Conservation (phyloP, 2,113 vertebrate species). For the Labeo rohita region DNA sequence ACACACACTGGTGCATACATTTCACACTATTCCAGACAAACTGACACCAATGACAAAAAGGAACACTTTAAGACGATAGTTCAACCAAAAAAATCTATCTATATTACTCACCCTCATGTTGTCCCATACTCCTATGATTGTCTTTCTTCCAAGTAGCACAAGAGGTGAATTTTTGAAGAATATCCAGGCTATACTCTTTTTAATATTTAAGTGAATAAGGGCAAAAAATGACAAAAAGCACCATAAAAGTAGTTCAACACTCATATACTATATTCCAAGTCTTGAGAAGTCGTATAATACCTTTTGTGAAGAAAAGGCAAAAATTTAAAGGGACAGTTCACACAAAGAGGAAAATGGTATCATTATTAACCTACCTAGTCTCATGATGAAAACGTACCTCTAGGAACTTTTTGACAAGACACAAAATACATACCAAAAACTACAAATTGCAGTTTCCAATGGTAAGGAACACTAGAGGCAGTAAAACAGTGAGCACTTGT, state of each 20-base stretch:
- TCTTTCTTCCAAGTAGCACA: not conserved
- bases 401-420: too few species aligned
- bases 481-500: too few species aligned
- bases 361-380: not conserved
- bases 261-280: not conserved
- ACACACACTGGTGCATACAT: conserved; percentile 39
- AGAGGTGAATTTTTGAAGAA: not conserved
- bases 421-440: too few species aligned
- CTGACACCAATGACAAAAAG: not conserved
- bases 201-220: not conserved
- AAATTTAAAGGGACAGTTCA: not conserved
- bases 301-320: not conserved
- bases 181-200: not conserved
- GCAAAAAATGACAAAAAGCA: not conserved
- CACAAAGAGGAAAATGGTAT: not conserved
- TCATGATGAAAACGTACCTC: too few species aligned
- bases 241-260: not conserved
- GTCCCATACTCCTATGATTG: not conserved
- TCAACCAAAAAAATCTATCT: not conserved
- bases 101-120: not conserved
- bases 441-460: too few species aligned
- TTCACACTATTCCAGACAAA: conserved; percentile 32
- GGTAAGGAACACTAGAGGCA: too few species aligned
- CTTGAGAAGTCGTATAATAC: not conserved
- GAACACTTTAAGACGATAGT: not conserved